These are phyloP conservation scores for Ramazzottius varieornatus DNA, from an alignment of 2,888 invertebrate species.

Conservation along the genomic window DNA sequence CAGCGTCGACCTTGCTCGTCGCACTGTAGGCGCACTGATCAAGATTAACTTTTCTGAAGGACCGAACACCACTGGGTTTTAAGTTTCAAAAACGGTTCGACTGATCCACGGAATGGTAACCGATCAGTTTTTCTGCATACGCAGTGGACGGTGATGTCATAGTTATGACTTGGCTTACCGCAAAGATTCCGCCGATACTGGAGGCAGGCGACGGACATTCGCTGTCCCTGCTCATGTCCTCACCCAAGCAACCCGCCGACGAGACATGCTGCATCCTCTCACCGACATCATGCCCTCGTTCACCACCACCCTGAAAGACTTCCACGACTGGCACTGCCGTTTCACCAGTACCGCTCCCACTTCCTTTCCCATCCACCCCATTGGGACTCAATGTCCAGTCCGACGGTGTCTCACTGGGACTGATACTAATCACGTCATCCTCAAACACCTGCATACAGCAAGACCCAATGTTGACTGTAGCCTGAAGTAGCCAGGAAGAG, in stretches of 20 bases:
- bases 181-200: slow-evolving; percentile 67
- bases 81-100: no score
- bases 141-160: no score
- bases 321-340: not conserved
- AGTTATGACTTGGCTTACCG: slow-evolving; percentile 32
- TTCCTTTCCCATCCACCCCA: not conserved
- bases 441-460: not conserved
- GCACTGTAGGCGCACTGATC: no score
- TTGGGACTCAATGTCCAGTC: slow-evolving; percentile 1
- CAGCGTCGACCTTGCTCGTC: no score
- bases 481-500: not conserved
- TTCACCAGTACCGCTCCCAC: no score
- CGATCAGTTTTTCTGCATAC: no score
- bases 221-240: slow-evolving; percentile 18
- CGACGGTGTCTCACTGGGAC: not conserved
- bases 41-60: no score
- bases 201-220: slow-evolving; percentile 42
- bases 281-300: not conserved
- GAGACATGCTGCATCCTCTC: not conserved
- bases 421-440: not conserved
- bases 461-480: not conserved
- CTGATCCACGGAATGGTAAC: no score
- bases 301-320: not conserved
- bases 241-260: slow-evolving; percentile 17
- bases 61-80: no score